These are phyloP conservation scores for Leptinotarsa haldemani DNA, from an alignment of 2,888 invertebrate genomes.

Conservation along the genomic window DNA sequence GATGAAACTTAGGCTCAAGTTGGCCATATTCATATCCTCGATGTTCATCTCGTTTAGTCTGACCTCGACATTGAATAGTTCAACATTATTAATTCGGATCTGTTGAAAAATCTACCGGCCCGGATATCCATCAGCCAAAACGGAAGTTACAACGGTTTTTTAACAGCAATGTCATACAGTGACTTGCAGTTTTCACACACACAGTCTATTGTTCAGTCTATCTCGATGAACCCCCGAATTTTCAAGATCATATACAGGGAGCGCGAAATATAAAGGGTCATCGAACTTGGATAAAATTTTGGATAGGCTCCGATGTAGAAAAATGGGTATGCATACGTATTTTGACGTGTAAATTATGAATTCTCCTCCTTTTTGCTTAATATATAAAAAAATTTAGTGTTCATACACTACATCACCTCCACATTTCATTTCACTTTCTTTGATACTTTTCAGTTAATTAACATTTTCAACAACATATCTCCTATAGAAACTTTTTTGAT, in stretches of 20 bases:
- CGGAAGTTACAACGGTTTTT: slow-evolving; percentile 50
- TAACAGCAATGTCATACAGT: slow-evolving; percentile 42
- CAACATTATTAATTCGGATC: slow-evolving; percentile 31
- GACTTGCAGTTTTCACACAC: slow-evolving; percentile 44
- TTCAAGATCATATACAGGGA: slow-evolving; percentile 16
- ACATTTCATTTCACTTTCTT: no score
- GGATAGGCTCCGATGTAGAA: no score
- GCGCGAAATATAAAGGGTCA: not conserved
- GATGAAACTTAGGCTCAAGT: no score
- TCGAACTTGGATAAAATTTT: no score
- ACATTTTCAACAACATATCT: no score
- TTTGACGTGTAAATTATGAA: no score
- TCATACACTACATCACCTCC: no score
- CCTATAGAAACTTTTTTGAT: no score
- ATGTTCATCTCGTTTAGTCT: not conserved
- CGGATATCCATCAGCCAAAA: slow-evolving; percentile 48
- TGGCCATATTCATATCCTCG: not conserved
- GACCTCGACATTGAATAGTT: slow-evolving; percentile 5
- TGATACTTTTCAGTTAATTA: no score
- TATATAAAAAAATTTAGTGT: no score
- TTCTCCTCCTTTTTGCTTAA: no score
- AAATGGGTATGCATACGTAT: no score
- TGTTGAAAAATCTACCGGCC: slow-evolving; percentile 34
- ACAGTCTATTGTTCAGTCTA: slow-evolving; percentile 7
- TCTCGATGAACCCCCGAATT: slow-evolving; percentile 3